Evolutionary conservation across 2,113 vertebrate species (phyloP), one percentile per base, ranked within the genome.

Genomic region (Myotis davidii): DNA sequence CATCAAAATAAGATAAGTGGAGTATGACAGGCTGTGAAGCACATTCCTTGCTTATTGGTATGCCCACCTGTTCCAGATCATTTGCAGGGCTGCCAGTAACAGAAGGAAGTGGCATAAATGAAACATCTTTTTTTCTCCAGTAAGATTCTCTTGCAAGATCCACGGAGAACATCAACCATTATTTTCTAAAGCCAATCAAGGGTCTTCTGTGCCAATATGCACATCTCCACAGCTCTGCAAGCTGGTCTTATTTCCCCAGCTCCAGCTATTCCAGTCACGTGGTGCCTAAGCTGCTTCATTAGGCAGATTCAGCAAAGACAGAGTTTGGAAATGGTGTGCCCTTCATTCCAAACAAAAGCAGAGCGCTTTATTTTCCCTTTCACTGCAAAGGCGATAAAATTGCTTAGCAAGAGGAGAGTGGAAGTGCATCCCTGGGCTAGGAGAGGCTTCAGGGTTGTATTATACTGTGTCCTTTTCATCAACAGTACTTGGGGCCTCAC

Each of bases 21-120:
- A 95, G 69, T 0, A 27, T 70, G 88, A 90, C 79, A 77, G 72
- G 52, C 88, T 87, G 39, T 59, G 91, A 82, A 90, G 85, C 88
- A 59, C 79, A 88, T 32, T 42, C 82, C 93, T 96, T 77, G 82
- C 94, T 95, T 89, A 88, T 77, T 95, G 95, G 90, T 52, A 72
- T 85, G 87, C 87, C 95, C 94, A 97, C 97, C 88, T 96, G 96
- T 95, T 97, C 86, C 88, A 93, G 78, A 92, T 90, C 96, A 77
- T 92, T 94, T 83, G 92, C 85, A 59, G 65, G 45, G 85, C 88
- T 96, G 92, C 94, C 90, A 91, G 67, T 50, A 73, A 94, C 90
- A 95, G 90, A 96, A 94, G 92, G 92, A 95, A 96, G 73, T 88
- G 78, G 27, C 88, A 91, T 92, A 94, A 96, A 95, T 81, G 93